Evolutionary conservation across 2,797 vertebrate species (phyloP).

Genomic region (Meriones psammophilus): DNA sequence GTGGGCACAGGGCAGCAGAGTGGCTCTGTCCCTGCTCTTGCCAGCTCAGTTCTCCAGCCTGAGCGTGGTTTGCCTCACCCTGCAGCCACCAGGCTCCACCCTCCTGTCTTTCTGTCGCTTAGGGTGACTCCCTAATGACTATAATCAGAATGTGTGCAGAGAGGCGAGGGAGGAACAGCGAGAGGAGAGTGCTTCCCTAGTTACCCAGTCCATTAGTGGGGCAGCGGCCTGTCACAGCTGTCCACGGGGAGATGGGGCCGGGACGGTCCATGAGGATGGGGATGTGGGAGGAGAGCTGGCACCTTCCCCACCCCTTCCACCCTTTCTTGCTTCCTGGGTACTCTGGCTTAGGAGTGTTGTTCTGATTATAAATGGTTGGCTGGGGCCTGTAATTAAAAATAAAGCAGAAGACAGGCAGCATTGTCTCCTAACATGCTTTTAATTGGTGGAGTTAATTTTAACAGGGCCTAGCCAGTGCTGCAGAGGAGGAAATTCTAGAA

Average conservation of each 20-base stretch:
- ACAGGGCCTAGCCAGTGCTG: conserved; percentile 40
- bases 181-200: conserved; percentile 62
- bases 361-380: conserved; percentile 80
- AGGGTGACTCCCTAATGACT: conserved; percentile 86
- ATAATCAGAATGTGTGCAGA: conserved; percentile 78
- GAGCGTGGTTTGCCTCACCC: not conserved
- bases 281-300: not conserved
- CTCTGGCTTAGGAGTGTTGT: conserved; percentile 62
- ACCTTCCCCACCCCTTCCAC: not conserved
- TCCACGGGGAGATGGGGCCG: not conserved
- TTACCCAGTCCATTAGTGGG: conserved; percentile 42
- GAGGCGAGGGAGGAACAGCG: not conserved
- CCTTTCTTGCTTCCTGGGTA: not conserved
- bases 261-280: not conserved
- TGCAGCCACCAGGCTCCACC: conserved; percentile 49
- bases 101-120: conserved; percentile 76
- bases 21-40: not conserved
- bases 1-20: not conserved
- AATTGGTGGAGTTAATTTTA: conserved; percentile 81
- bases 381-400: conserved; percentile 81
- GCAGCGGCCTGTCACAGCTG: conserved; percentile 61
- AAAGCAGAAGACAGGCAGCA: conserved; percentile 74
- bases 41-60: not conserved
- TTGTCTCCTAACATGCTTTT: conserved; percentile 78
- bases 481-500: conserved; percentile 70